Evolutionary conservation across 2,888 invertebrate species (phyloP).

Genomic region (Trichopria drosophilae): DNA sequence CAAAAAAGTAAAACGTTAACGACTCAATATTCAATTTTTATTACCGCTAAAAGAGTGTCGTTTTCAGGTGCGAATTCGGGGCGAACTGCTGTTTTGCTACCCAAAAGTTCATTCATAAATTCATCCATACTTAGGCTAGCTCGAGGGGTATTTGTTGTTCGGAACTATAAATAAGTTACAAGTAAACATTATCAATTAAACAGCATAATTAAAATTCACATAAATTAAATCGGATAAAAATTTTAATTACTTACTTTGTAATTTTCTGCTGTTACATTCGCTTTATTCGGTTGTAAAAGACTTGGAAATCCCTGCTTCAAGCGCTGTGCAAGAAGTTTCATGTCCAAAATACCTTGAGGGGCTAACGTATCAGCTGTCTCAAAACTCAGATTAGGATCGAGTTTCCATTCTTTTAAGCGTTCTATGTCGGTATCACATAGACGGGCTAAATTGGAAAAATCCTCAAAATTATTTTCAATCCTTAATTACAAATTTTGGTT

Average conservation of each 20-base stretch:
- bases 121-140: slow-evolving; percentile 66
- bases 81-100: slow-evolving; percentile 54
- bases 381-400: slow-evolving; percentile 65
- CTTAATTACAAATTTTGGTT: no score
- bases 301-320: slow-evolving; percentile 67
- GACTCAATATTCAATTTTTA: not conserved
- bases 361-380: slow-evolving; percentile 66
- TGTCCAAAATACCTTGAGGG: slow-evolving; percentile 63
- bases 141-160: slow-evolving; percentile 63
- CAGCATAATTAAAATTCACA: not conserved
- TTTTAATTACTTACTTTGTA: slow-evolving; percentile 37
- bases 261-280: slow-evolving; percentile 44
- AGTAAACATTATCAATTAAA: not conserved
- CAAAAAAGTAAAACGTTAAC: not conserved
- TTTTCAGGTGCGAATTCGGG: slow-evolving; percentile 51
- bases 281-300: slow-evolving; percentile 57
- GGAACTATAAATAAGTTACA: slow-evolving; percentile 61
- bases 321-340: slow-evolving; percentile 68
- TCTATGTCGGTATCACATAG: slow-evolving; percentile 70
- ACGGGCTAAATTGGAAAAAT: slow-evolving; percentile 47
- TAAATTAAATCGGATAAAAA: not conserved
- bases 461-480: no score
- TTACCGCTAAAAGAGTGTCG: slow-evolving; percentile 58
- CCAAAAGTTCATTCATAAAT: slow-evolving; percentile 69
- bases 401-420: slow-evolving; percentile 67